Evolutionary conservation across 2,888 invertebrate species (phyloP).

Genomic region (Carabus problematicus): DNA sequence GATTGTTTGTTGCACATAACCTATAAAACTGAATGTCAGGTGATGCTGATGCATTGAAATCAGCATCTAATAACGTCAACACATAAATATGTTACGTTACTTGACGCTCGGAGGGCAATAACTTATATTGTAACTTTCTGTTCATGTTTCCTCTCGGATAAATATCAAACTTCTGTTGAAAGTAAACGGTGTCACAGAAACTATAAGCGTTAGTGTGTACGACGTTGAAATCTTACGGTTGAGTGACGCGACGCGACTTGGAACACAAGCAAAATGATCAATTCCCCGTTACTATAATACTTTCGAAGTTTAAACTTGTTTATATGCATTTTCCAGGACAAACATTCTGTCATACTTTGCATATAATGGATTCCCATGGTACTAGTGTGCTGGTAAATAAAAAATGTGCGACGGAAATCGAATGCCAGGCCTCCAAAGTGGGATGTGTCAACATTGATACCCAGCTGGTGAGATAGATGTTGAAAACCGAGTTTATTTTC

Average conservation of each 20-base stretch:
- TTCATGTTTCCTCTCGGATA: too few relatives aligned
- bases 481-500: too few relatives aligned
- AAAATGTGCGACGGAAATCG: constrained; percentile 67
- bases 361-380: constrained; percentile 70
- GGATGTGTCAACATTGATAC: constrained; percentile 69
- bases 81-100: too few relatives aligned
- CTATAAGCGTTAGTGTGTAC: too few relatives aligned
- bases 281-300: constrained; percentile 9
- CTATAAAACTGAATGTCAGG: too few relatives aligned
- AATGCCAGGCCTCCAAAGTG: constrained; percentile 66
- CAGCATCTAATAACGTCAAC: too few relatives aligned
- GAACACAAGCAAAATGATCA: constrained; percentile 1
- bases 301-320: constrained; percentile 19
- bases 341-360: constrained; percentile 69
- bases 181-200: constrained; percentile 18
- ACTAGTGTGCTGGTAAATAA: constrained; percentile 70
- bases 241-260: neutral
- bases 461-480: constrained; percentile 61
- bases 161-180: neutral
- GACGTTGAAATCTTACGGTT: too few relatives aligned
- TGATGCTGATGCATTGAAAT: too few relatives aligned
- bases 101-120: too few relatives aligned
- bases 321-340: constrained; percentile 56
- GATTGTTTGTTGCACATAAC: too few relatives aligned
- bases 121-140: too few relatives aligned